Percentiles rank a stretch among this genome's conserved stretches.
phyloP scores from a whole-genome alignment of 2,113 vertebrate genomes.

The Athene noctua region DNA sequence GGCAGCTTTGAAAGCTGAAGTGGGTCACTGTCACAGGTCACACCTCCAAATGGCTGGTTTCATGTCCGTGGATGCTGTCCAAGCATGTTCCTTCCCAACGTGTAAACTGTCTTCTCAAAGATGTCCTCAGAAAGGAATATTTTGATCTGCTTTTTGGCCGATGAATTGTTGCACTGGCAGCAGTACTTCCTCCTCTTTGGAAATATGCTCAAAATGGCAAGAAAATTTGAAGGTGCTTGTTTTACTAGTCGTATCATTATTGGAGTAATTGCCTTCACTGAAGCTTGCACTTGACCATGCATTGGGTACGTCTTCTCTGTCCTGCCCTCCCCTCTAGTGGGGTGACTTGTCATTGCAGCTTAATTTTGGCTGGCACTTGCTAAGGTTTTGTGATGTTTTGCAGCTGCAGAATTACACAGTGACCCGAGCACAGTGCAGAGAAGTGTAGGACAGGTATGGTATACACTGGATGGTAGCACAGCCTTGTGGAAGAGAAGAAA shows the following conservation, averaged over 20 bases:
- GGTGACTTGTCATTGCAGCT: conserved; percentile 1
- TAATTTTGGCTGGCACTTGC: accelerated
- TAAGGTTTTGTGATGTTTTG: not conserved
- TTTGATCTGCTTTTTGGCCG: not conserved
- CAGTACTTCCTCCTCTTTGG: not conserved
- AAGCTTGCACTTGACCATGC: not conserved
- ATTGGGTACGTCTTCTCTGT: not conserved
- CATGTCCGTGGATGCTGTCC: not conserved
- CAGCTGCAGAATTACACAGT: accelerated
- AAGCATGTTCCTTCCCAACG: not conserved
- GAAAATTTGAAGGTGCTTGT: not conserved
- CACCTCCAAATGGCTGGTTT: not conserved
- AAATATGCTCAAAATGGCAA: not conserved
- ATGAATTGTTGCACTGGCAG: not conserved
- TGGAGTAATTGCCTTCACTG: not conserved
- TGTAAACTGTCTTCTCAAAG: not conserved
- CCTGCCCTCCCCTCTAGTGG: conserved; percentile 67
- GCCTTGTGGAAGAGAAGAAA: not conserved
- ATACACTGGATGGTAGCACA: not conserved
- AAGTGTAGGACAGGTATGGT: not conserved
- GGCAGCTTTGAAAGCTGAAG: not conserved
- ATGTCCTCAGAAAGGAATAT: not conserved
- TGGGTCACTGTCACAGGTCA: not conserved
- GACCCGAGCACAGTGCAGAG: not conserved
- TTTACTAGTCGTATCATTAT: accelerated